A percentile compares a stretch with the other conserved stretches of the same genome.
Conservation (phyloP, 2,797 vertebrate species). For the Sebastes variabilis region DNA sequence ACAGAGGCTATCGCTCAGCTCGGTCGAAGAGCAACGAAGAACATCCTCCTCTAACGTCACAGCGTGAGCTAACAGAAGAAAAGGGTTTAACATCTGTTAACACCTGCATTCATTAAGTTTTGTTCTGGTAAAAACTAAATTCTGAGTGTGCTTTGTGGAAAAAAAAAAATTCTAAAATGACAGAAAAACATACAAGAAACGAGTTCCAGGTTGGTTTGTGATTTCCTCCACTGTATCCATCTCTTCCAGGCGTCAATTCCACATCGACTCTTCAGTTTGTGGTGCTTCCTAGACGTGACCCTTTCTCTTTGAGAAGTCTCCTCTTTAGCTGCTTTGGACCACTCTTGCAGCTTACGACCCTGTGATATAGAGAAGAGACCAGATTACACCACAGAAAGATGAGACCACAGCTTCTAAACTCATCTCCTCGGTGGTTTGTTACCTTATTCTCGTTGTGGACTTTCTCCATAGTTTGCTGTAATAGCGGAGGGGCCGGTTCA, state of each 20-base stretch:
- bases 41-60: constrained; percentile 85
- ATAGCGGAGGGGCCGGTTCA: not conserved
- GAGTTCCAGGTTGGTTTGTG: constrained; percentile 82
- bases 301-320: constrained; percentile 11
- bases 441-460: constrained; percentile 88
- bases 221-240: constrained; percentile 90
- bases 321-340: constrained; percentile 34
- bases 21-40: constrained; percentile 88
- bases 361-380: not conserved
- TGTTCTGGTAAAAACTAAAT: not conserved
- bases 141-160: too few species aligned
- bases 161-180: not conserved
- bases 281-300: constrained; percentile 8
- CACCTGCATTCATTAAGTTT: not conserved
- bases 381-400: not conserved
- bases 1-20: constrained; percentile 90
- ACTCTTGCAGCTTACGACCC: not conserved
- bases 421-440: constrained; percentile 4
- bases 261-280: constrained; percentile 84
- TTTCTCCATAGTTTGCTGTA: constrained; percentile 70
- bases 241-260: constrained; percentile 91
- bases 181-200: constrained; percentile 17
- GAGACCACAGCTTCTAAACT: not conserved
- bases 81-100: not conserved
- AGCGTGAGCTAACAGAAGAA: not conserved